Conservation (phyloP, 2,797 vertebrate species). For the Rallus crepitans region DNA sequence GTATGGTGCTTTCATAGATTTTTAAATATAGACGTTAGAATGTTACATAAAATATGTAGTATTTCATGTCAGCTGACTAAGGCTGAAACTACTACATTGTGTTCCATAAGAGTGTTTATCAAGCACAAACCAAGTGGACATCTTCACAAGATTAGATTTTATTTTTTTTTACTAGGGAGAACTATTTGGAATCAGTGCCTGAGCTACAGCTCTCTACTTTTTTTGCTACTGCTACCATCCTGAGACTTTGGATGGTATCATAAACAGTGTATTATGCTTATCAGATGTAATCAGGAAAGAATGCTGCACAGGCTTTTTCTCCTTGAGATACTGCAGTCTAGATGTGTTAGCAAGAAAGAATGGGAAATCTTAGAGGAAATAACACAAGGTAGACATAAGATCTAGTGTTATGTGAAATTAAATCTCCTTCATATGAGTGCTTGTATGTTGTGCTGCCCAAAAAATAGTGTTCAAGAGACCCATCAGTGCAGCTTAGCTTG, state of each 20-base stretch:
- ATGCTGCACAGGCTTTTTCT: neutral
- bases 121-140: neutral
- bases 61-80: neutral
- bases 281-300: neutral
- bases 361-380: neutral
- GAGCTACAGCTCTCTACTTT: neutral
- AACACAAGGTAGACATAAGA: neutral
- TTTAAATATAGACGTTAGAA: neutral
- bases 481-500: neutral
- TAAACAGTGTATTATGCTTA: neutral
- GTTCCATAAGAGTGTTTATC: neutral
- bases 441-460: neutral
- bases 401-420: neutral
- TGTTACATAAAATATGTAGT: neutral
- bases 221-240: neutral
- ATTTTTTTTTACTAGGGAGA: neutral
- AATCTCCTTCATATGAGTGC: neutral
- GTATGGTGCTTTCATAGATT: rapidly evolving
- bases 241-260: neutral
- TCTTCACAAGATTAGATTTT: neutral
- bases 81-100: neutral
- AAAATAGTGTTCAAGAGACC: neutral
- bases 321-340: neutral
- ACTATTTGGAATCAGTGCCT: neutral
- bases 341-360: neutral